Conservation (phyloP, 1,140 invertebrate genomes). For the Dysdera silvatica region DNA sequence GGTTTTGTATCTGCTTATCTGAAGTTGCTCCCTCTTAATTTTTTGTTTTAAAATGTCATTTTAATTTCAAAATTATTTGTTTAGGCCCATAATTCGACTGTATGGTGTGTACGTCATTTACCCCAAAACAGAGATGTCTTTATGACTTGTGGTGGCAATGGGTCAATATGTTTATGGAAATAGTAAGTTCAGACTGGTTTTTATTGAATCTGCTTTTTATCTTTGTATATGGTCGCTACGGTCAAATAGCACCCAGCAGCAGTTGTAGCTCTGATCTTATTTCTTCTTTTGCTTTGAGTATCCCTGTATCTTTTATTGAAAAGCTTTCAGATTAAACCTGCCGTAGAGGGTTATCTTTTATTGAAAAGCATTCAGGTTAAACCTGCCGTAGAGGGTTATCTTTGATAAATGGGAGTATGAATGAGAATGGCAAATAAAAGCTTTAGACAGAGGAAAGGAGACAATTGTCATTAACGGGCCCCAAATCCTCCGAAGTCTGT, state of each 20-base stretch:
- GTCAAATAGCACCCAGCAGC: neutral
- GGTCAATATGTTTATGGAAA: conserved; percentile 83
- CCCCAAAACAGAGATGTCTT: conserved; percentile 94
- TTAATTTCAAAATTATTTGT: conserved; percentile 28
- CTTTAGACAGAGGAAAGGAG: no score
- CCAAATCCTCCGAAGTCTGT: no score
- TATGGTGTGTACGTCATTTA: conserved; percentile 78
- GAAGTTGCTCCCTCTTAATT: neutral
- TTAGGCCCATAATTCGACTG: conserved; percentile 66
- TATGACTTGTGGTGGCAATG: conserved; percentile 77
- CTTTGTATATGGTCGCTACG: neutral
- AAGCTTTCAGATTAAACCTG: neutral
- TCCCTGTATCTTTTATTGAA: neutral
- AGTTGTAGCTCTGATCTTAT: neutral
- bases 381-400: neutral
- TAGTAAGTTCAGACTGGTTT: conserved; percentile 57
- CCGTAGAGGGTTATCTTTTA: neutral
- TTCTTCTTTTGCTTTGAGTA: no score
- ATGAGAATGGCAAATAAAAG: no score
- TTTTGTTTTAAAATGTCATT: neutral
- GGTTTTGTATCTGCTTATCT: conserved; percentile 42
- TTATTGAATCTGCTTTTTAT: neutral
- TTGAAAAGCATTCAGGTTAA: neutral
- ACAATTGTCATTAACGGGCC: no score
- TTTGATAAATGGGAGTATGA: no score